Base-by-base conservation (phyloP, 1,140 invertebrate genomes). In the Stegodyphus mimosarum region DNA sequence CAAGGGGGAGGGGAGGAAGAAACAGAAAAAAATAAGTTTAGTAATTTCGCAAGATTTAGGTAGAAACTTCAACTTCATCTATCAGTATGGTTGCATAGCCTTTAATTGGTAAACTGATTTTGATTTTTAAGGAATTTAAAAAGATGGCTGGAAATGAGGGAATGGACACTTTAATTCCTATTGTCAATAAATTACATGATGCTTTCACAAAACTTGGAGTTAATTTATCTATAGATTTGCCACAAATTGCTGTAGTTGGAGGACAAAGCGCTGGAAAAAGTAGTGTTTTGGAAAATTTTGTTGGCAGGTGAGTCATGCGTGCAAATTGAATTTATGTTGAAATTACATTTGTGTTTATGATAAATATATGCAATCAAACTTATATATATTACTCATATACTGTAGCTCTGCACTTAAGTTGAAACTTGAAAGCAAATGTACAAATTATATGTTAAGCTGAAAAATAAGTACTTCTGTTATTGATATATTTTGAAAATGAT, bases 161-260 rank as follows among this genome's bases (percentile, higher is more conserved):
- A 91, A 98, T 99, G 97, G 97, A 99, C 92, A 94, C 96, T 91
- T 94, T 99, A 91, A 99, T 99, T 92, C 97, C 97, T 87, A 98
- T 99, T 90, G 97, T 99, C 88, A 99, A 99, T 93, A 98, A 97
- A 92, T 93, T 99, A 87, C 98, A 99, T 93, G 98, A 99, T 96
- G 98, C 98, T 79, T 99, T 99, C 92, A 96, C 98, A 87, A 96
- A 97, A 89, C 92, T 99, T 88, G 98, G 98, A 78, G 97, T 99
- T 88, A 95, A 97, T 90, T 96, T 99, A 94, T 96, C 97, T 90
- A 93, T 99, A 89, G 98, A 99, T 93, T 93, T 99, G 89, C 98
- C 98, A 88, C 98, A 99, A 93, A 99, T 99, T 90, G 98, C 98
- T 83, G 98, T 99, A 71, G 98, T 99, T 88, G 98, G 98, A 90